Base-by-base conservation (phyloP, 2,113 vertebrate species). In the Motacilla tschutschensis region DNA sequence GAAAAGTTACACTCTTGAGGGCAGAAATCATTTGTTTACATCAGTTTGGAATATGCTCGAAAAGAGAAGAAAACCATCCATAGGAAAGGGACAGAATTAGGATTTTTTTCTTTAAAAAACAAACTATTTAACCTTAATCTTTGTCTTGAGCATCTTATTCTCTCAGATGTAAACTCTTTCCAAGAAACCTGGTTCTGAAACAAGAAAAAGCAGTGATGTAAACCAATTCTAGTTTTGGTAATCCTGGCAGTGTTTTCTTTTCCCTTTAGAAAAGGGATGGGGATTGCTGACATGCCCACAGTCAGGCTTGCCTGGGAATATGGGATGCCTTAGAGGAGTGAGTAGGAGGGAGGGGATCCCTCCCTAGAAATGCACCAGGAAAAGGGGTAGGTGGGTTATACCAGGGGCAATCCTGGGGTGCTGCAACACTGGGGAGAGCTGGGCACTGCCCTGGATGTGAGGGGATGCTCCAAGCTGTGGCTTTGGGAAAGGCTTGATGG, bases 361-460 rank as follows among this genome's bases (percentile, higher is more conserved):
- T 82, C 18, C 59, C 65, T 51, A 31, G 13, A 31, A 8, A 20
- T 31, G 31, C 41, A 10, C 2, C 9, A 35, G 48, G 4, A 58
- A 29, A 28, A 10, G 3, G 7, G 22, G 15, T 2, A 4, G 33
- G 4, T 33, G 46, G 72, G 58, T 64, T 51, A 5, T 14, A 9
- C 4, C 36, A 59, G 10, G 35, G 55, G 13, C 31, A 17, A 4
- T 22, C 11, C 36, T 5, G 5, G 31, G 38, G 12, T 54, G 53
- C 36, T 70, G 46, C 0, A 5, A 11, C 2, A 4, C 0, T 65
- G 15, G 38, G 29, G 48, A 67, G 9, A 24, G 36, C 66, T 17
- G 31, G 20, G 41, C 2, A 4, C 19, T 14, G 40, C 33, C 46
- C 35, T 12, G 12, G 40, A 2, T 0, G 0, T 10, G 12, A 17